Percentiles rank a stretch among this genome's conserved stretches.
These are phyloP conservation scores for Cygnus olor DNA, from an alignment of 2,797 vertebrate species.

Conservation along the genomic window DNA sequence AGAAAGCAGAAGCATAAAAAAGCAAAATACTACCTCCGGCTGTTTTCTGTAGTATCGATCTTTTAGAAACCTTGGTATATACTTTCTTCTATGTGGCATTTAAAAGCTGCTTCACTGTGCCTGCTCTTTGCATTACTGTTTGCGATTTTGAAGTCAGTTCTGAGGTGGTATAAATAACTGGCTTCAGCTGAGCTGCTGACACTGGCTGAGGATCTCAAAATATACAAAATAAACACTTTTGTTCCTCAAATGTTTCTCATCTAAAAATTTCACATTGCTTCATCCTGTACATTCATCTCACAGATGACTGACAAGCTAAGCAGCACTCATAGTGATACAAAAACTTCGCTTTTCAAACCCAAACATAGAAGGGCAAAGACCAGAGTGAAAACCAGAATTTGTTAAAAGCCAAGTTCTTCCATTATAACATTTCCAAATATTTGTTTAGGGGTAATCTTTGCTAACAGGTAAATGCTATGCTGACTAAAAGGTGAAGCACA, in stretches of 20 bases:
- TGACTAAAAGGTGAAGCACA: neutral
- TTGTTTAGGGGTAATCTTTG: neutral
- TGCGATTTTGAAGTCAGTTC: neutral
- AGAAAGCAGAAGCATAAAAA: neutral
- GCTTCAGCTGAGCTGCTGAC: neutral
- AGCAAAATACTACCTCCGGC: neutral
- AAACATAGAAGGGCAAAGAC: neutral
- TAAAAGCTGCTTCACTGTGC: neutral
- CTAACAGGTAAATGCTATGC: neutral
- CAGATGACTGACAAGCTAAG: neutral
- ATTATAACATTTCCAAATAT: neutral
- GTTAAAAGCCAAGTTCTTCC: neutral
- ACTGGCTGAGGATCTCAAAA: neutral
- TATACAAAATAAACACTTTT: neutral
- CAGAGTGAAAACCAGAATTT: neutral
- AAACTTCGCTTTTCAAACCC: neutral
- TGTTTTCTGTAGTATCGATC: neutral
- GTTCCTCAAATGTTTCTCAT: neutral
- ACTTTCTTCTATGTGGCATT: neutral
- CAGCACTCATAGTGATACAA: neutral
- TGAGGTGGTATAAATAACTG: neutral
- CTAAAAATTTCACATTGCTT: neutral
- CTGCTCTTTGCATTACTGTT: neutral
- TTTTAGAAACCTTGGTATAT: neutral
- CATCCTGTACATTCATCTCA: neutral